Percentiles rank a stretch among this genome's conserved stretches.
Conservation (phyloP, 2,888 invertebrate species). For the Epinotia bilunana region DNA sequence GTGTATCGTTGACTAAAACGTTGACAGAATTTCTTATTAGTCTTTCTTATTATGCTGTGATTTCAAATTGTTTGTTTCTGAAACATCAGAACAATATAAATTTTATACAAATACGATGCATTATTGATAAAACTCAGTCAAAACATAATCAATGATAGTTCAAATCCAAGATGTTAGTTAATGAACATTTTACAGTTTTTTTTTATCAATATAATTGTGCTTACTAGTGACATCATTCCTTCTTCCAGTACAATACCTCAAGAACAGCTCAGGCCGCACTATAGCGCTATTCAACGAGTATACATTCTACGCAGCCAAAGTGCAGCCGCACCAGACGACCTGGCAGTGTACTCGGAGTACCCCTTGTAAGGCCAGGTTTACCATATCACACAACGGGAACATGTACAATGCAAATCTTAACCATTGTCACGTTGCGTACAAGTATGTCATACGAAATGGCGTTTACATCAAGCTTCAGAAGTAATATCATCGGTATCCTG, state of each 20-base stretch:
- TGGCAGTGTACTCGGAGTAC: conserved; percentile 18
- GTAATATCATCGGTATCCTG: too few species aligned
- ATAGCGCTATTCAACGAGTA: conserved; percentile 51
- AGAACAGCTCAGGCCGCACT: conserved; percentile 7
- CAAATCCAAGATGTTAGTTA: too few species aligned
- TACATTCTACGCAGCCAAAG: conserved; percentile 54
- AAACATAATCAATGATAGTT: too few species aligned
- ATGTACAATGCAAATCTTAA: conserved; percentile 38
- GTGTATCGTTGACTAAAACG: too few species aligned
- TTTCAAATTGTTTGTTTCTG: too few species aligned
- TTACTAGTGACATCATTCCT: neutral
- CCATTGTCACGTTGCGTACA: conserved; percentile 48
- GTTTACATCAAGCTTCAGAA: conserved; percentile 26
- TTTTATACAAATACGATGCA: too few species aligned
- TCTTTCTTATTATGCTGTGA: too few species aligned
- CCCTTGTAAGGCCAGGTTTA: conserved; percentile 54
- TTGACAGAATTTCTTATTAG: too few species aligned
- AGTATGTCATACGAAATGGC: conserved; percentile 45
- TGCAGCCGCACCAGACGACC: neutral
- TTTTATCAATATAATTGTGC: neutral
- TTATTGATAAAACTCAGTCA: too few species aligned
- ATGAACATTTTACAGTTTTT: too few species aligned
- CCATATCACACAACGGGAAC: conserved; percentile 31
- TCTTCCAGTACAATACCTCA: conserved; percentile 27
- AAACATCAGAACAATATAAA: too few species aligned